phyloP scores from a whole-genome alignment of 1,140 invertebrate genomes.

The Drosophila seguyi region DNA sequence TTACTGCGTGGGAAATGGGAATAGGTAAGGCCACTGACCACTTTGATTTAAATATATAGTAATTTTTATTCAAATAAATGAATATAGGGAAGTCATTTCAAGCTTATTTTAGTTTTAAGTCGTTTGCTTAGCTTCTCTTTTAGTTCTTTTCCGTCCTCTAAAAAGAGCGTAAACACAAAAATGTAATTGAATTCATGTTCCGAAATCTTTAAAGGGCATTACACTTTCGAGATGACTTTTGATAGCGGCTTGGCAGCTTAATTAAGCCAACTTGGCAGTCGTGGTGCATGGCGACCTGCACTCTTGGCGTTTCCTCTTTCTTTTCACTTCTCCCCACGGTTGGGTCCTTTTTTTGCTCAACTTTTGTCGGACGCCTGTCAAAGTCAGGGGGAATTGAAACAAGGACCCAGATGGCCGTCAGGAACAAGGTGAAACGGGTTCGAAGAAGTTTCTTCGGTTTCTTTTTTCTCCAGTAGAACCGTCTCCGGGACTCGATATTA shows the following conservation, averaged over 20 bases:
- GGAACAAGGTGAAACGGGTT: slow-evolving; percentile 9
- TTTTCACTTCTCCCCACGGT: slow-evolving; percentile 11
- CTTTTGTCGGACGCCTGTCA: slow-evolving; percentile 52
- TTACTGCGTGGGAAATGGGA: not conserved
- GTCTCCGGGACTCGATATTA: slow-evolving; percentile 20
- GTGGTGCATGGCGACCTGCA: slow-evolving; percentile 35
- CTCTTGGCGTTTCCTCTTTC: slow-evolving; percentile 24
- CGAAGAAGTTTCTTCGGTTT: slow-evolving; percentile 25
- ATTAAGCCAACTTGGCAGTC: slow-evolving; percentile 44
- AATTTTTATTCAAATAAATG: not conserved
- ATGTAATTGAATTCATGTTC: not conserved
- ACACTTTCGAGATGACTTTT: slow-evolving; percentile 7
- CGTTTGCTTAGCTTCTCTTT: no score
- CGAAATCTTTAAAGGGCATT: slow-evolving; percentile 33
- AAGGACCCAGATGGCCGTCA: slow-evolving; percentile 48
- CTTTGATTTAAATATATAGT: no score
- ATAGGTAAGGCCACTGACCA: no score
- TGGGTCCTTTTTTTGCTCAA: slow-evolving; percentile 24
- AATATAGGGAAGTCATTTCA: not conserved
- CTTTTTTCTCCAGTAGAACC: slow-evolving; percentile 14
- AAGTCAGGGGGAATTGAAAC: slow-evolving; percentile 47
- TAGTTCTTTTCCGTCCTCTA: not conserved
- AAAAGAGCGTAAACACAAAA: not conserved
- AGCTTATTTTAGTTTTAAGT: not conserved
- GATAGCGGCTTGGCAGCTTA: slow-evolving; percentile 22